Evolutionary conservation across 2,113 vertebrate genomes (phyloP).

Genomic region (Phyllostomus discolor): DNA sequence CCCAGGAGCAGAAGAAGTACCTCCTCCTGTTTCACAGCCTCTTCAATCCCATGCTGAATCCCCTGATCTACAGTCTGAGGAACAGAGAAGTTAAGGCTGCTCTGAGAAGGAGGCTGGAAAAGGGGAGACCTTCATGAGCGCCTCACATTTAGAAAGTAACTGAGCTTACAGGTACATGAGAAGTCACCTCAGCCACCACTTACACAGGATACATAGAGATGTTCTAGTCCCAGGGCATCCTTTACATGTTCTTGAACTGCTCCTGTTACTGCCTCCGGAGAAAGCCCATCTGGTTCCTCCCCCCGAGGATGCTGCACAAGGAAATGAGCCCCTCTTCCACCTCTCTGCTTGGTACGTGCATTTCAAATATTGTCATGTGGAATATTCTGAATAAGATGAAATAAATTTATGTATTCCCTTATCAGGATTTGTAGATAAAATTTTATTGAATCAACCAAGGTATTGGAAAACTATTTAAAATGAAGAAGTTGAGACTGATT

Average conservation of each 20-base stretch:
- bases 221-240: background rate
- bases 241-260: background rate
- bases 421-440: background rate
- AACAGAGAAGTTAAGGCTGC: constrained; percentile 59
- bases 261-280: background rate
- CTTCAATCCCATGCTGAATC: constrained; percentile 69
- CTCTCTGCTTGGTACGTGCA: background rate
- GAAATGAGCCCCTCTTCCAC: background rate
- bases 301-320: background rate
- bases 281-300: background rate
- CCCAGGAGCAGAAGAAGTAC: constrained; percentile 48
- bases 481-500: too few species aligned
- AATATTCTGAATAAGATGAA: background rate
- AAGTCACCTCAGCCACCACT: background rate
- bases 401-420: background rate
- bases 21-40: constrained; percentile 66
- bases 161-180: background rate
- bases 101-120: constrained; percentile 42
- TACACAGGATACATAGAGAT: too few species aligned
- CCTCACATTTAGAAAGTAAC: background rate
- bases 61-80: constrained; percentile 62
- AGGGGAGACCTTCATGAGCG: background rate
- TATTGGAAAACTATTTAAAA: background rate
- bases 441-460: background rate
- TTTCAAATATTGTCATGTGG: background rate